Percentiles rank a stretch among this genome's conserved stretches.
Conservation (phyloP, 2,113 vertebrate species). For the Coracopsis vasa region DNA sequence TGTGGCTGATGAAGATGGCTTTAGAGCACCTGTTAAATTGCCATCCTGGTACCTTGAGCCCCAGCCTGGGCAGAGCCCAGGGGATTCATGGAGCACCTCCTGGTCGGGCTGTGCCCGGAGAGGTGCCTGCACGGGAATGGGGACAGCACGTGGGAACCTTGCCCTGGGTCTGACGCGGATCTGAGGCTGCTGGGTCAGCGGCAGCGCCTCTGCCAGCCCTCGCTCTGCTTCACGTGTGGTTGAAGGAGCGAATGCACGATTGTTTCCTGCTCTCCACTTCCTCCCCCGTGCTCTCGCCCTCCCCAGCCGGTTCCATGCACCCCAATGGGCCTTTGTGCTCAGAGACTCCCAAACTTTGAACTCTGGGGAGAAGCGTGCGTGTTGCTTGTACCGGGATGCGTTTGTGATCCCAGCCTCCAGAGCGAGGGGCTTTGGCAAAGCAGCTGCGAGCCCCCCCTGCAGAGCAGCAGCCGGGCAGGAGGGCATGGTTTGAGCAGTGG, state of each 20-base stretch:
- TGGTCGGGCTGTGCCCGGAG: accelerated
- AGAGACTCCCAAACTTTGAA: not conserved
- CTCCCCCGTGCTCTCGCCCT: not conserved
- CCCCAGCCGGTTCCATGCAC: accelerated
- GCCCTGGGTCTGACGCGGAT: not conserved
- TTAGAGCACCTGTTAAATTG: not conserved
- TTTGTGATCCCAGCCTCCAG: not conserved
- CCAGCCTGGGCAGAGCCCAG: accelerated
- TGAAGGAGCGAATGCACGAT: not conserved
- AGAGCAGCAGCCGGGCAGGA: not conserved
- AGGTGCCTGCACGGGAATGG: accelerated
- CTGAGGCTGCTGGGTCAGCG: not conserved
- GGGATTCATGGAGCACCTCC: not conserved
- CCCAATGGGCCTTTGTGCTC: accelerated
- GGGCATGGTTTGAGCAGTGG: not conserved
- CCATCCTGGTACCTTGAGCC: accelerated
- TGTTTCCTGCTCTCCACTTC: not conserved
- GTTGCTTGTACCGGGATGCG: not conserved
- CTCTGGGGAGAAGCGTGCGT: accelerated
- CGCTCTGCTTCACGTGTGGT: not conserved
- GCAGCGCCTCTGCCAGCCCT: not conserved
- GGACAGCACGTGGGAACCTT: not conserved
- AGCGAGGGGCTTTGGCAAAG: not conserved
- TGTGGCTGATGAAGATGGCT: accelerated
- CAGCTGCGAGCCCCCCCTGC: accelerated